phyloP scores from a whole-genome alignment of 2,888 invertebrate species.

The Drosophila austrosaltans region DNA sequence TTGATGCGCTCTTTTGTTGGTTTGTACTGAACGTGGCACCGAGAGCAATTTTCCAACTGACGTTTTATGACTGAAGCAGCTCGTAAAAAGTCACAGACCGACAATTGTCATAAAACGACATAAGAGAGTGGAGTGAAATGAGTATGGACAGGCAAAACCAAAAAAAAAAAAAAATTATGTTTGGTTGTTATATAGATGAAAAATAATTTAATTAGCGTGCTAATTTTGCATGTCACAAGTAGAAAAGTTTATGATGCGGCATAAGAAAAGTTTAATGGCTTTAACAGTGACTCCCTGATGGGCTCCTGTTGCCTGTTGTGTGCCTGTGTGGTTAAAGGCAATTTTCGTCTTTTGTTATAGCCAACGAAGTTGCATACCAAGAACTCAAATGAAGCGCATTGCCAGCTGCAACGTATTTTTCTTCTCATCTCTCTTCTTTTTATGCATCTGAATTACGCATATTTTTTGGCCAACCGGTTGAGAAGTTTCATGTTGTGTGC shows the following conservation, averaged over 20 bases:
- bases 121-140: not conserved
- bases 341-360: not conserved
- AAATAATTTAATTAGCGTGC: conserved; percentile 30
- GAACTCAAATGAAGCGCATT: conserved; percentile 7
- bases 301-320: not conserved
- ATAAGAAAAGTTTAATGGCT: conserved; percentile 29
- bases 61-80: conserved; percentile 37
- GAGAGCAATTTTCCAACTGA: conserved; percentile 25
- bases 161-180: too few species aligned
- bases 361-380: not conserved
- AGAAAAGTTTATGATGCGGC: conserved; percentile 17
- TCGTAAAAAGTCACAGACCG: conserved; percentile 37
- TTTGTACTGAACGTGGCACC: conserved; percentile 29
- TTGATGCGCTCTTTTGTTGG: not conserved
- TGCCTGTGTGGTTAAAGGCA: not conserved
- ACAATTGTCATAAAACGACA: conserved; percentile 37
- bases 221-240: conserved; percentile 13
- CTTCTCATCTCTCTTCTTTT: not conserved
- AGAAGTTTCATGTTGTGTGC: not conserved
- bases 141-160: not conserved
- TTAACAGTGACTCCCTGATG: not conserved
- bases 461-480: conserved; percentile 27
- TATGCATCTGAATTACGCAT: conserved; percentile 17
- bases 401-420: not conserved
- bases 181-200: not conserved